These are phyloP conservation scores for Dichetophora obliterata DNA, from an alignment of 2,888 invertebrate genomes.

Conservation along the genomic window DNA sequence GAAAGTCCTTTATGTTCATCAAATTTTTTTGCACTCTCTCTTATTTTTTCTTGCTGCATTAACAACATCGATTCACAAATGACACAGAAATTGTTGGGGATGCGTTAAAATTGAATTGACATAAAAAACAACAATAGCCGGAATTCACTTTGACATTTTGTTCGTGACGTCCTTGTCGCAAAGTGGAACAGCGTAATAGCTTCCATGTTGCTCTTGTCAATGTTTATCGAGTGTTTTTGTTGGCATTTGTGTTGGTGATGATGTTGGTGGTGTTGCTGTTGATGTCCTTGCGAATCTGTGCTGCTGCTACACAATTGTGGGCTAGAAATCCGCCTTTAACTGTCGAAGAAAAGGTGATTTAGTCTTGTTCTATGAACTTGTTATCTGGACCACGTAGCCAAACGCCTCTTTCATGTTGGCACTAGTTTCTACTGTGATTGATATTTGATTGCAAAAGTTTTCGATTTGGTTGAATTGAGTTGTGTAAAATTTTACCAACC, in stretches of 20 bases:
- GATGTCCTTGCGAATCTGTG: neutral
- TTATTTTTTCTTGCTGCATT: neutral
- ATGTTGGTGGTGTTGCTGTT: neutral
- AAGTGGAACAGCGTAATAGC: slow-evolving; percentile 28
- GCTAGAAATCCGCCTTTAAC: neutral
- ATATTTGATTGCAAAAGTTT: slow-evolving; percentile 13
- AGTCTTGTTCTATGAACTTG: neutral
- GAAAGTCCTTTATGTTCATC: neutral
- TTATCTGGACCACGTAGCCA: slow-evolving; percentile 8
- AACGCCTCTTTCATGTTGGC: slow-evolving; percentile 16
- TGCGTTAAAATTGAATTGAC: slow-evolving; percentile 26
- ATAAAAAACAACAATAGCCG: neutral
- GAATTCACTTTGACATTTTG: slow-evolving; percentile 29
- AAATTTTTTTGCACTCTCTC: no score
- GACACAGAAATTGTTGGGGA: neutral
- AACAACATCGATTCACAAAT: neutral
- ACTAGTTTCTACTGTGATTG: neutral
- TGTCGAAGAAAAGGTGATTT: neutral
- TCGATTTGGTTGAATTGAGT: neutral
- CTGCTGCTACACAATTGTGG: neutral
- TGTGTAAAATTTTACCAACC: no score
- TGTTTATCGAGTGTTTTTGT: neutral
- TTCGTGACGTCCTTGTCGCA: slow-evolving; percentile 5
- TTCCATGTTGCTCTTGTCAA: neutral
- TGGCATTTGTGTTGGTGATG: neutral